Evolutionary conservation across 2,113 vertebrate genomes (phyloP).

Genomic region (Suncus etruscus): DNA sequence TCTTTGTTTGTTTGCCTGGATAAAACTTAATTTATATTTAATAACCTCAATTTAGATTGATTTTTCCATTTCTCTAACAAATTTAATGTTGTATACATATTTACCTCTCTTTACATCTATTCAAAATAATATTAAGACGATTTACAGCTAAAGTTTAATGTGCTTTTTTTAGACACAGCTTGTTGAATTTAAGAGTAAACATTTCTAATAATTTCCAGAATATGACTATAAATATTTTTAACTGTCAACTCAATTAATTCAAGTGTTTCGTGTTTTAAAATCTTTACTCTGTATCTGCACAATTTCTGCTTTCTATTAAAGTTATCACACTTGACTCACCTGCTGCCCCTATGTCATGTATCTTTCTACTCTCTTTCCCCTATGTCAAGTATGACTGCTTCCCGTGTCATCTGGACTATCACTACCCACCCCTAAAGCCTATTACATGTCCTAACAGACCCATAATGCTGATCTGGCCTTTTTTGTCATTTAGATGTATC

Average conservation of each 20-base stretch:
- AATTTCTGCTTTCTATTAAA: conserved; percentile 45
- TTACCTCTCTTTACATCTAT: conserved; percentile 38
- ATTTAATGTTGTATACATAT: not conserved
- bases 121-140: conserved; percentile 53
- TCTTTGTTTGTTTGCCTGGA: conserved; percentile 72
- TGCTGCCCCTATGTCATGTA: no score
- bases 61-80: not conserved
- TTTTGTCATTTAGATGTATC: no score
- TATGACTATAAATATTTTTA: conserved; percentile 58
- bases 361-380: no score
- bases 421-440: no score
- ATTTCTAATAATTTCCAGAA: conserved; percentile 56
- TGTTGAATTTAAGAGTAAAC: conserved; percentile 54
- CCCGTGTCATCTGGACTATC: no score
- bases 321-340: not conserved
- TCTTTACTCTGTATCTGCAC: not conserved
- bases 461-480: no score
- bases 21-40: conserved; percentile 74
- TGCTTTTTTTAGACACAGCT: conserved; percentile 30
- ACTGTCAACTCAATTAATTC: conserved; percentile 47
- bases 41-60: conserved; percentile 57
- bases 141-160: conserved; percentile 37
- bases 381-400: no score
- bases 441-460: no score
- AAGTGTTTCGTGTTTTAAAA: conserved; percentile 22